These are phyloP conservation scores for Lomographa bimaculata DNA, from an alignment of 2,888 invertebrate species.

Conservation along the genomic window DNA sequence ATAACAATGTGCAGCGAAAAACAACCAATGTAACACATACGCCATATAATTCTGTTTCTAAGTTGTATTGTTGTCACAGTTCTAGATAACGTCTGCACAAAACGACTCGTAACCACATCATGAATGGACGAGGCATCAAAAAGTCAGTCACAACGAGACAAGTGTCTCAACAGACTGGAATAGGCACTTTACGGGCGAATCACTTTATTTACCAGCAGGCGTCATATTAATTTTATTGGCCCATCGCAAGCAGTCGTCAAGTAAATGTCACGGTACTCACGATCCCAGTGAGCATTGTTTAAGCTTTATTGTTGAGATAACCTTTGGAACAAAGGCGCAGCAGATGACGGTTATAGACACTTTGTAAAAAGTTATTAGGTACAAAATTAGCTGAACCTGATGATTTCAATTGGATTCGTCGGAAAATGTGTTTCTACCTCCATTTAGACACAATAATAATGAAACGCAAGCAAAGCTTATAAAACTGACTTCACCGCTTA, in stretches of 20 bases:
- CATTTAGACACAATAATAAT: too few species aligned
- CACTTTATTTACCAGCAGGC: constrained; percentile 68
- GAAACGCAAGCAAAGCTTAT: too few species aligned
- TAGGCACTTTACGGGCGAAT: constrained; percentile 55
- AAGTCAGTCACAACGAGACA: constrained; percentile 18
- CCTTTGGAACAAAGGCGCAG: constrained; percentile 14
- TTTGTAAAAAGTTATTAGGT: constrained; percentile 10
- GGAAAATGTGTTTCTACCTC: too few species aligned
- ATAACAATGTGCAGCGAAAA: too few species aligned
- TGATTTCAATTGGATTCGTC: too few species aligned
- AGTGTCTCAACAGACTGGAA: constrained; percentile 20
- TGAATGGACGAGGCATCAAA: constrained; percentile 21
- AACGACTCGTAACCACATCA: constrained; percentile 14
- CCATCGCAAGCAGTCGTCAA: constrained; percentile 44
- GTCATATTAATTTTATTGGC: constrained; percentile 59
- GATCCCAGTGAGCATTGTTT: constrained; percentile 30
- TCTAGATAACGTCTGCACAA: too few species aligned
- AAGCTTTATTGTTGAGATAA: constrained; percentile 29
- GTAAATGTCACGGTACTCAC: constrained; percentile 35
- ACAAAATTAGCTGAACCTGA: background rate
- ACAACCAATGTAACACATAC: too few species aligned
- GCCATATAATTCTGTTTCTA: too few species aligned
- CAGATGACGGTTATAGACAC: constrained; percentile 7
- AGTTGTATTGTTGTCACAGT: too few species aligned
- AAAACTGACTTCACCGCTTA: too few species aligned